Percentiles rank a stretch among this genome's conserved stretches.
phyloP scores from a whole-genome alignment of 2,113 vertebrate species.

The Erythrocercus mccallii region DNA sequence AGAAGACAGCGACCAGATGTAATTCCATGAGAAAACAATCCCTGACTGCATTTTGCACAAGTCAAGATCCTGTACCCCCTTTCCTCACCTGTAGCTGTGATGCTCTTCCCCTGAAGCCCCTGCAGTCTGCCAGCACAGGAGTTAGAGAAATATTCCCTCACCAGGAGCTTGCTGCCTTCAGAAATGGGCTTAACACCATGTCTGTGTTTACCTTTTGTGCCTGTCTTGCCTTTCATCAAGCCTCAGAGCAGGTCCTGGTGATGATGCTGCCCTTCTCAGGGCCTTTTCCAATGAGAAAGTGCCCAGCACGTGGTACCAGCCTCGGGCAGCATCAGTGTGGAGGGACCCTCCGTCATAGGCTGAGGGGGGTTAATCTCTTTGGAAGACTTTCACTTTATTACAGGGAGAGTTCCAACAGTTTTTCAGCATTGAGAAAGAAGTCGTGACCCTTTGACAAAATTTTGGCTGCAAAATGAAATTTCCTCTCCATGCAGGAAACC shows the following conservation, averaged over 20 bases:
- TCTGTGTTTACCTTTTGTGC: background rate
- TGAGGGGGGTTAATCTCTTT: background rate
- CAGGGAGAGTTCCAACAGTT: slow-evolving; percentile 27
- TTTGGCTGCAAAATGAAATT: slow-evolving; percentile 61
- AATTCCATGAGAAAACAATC: background rate
- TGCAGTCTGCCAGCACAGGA: accelerated
- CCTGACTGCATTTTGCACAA: background rate
- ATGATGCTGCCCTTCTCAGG: background rate
- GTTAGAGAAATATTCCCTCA: background rate
- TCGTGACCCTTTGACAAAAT: slow-evolving; percentile 60
- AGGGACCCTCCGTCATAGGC: background rate
- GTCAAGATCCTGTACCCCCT: background rate
- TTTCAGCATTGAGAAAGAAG: slow-evolving; percentile 38
- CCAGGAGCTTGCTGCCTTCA: background rate
- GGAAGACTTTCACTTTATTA: slow-evolving; percentile 27
- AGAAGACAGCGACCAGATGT: background rate
- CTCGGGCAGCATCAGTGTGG: accelerated
- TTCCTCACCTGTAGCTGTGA: background rate
- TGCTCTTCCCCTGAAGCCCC: background rate
- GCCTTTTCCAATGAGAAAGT: background rate
- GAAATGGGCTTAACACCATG: background rate
- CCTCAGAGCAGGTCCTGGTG: background rate
- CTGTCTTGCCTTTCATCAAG: background rate
- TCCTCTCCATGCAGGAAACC: slow-evolving; percentile 52
- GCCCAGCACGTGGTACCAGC: background rate